Conservation (phyloP, 2,888 invertebrate species). For the Hydroisotoma schaefferi region DNA sequence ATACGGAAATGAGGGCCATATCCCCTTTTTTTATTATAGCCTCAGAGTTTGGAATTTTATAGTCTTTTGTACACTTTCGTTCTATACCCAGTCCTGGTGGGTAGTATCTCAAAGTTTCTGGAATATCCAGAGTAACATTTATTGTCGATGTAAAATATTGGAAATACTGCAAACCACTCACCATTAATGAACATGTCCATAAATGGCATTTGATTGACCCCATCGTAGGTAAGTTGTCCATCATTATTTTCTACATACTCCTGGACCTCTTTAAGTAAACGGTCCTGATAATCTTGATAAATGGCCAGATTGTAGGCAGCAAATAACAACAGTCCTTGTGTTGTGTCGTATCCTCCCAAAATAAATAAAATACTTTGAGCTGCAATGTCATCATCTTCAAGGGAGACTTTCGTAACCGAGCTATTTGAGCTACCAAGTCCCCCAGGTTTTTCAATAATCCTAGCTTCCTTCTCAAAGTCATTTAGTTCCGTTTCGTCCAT, state of each 20-base stretch:
- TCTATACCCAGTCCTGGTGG: conserved; percentile 28
- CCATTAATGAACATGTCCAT: conserved; percentile 59
- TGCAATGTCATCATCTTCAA: conserved; percentile 56
- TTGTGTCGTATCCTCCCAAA: conserved; percentile 64
- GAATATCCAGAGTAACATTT: conserved; percentile 45
- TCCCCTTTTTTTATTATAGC: conserved; percentile 19
- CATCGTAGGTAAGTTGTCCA: conserved; percentile 58
- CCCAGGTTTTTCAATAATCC: conserved; percentile 12
- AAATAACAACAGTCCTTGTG: conserved; percentile 61
- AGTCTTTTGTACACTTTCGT: conserved; percentile 23
- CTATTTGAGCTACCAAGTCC: too few species aligned
- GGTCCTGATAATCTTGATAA: conserved; percentile 57
- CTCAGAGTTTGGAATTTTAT: conserved; percentile 24
- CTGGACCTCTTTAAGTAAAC: conserved; percentile 56
- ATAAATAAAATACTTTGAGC: conserved; percentile 61
- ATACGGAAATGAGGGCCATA: conserved; percentile 17
- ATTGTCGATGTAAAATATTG: too few species aligned
- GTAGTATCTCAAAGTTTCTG: conserved; percentile 56
- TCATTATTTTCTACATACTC: conserved; percentile 53
- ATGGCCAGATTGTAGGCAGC: conserved; percentile 58
- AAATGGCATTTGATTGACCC: conserved; percentile 59
- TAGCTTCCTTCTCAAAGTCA: conserved; percentile 20
- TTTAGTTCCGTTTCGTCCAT: conserved; percentile 18
- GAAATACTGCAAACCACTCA: too few species aligned
- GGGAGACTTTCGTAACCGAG: conserved; percentile 40